These are phyloP conservation scores for Leptestheria dahalacensis DNA, from an alignment of 1,140 invertebrate species.

Conservation along the genomic window DNA sequence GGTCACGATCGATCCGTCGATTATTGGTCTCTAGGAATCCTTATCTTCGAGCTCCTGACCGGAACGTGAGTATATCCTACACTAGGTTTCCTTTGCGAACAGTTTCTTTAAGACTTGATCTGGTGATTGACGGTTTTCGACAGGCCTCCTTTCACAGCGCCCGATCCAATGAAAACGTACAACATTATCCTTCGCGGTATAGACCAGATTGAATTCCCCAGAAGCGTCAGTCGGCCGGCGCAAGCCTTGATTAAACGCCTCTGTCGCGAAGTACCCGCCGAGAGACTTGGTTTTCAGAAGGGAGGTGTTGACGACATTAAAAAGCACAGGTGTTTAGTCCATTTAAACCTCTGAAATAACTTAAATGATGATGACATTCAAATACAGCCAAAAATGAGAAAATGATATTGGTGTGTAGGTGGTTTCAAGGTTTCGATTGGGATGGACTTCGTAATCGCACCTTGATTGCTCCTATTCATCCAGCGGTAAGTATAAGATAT, in stretches of 20 bases:
- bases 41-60: constrained; percentile 79
- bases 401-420: constrained; percentile 35
- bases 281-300: constrained; percentile 81
- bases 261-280: constrained; percentile 72
- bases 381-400: too few species aligned
- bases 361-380: background rate
- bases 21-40: constrained; percentile 87
- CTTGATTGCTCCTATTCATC: constrained; percentile 60
- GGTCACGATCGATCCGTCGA: constrained; percentile 85
- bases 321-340: constrained; percentile 51
- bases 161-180: constrained; percentile 91
- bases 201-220: constrained; percentile 71
- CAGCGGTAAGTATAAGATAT: constrained; percentile 39
- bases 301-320: constrained; percentile 83
- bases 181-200: constrained; percentile 88
- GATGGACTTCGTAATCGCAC: constrained; percentile 52
- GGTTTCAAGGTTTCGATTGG: constrained; percentile 92
- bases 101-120: too few species aligned
- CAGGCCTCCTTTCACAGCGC: constrained; percentile 80
- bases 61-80: constrained; percentile 36
- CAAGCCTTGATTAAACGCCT: constrained; percentile 72
- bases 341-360: background rate
- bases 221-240: constrained; percentile 58
- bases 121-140: too few species aligned
- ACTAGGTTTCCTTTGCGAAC: too few species aligned